Evolutionary conservation across 2,797 vertebrate genomes (phyloP).

Genomic region (Alauda arvensis): DNA sequence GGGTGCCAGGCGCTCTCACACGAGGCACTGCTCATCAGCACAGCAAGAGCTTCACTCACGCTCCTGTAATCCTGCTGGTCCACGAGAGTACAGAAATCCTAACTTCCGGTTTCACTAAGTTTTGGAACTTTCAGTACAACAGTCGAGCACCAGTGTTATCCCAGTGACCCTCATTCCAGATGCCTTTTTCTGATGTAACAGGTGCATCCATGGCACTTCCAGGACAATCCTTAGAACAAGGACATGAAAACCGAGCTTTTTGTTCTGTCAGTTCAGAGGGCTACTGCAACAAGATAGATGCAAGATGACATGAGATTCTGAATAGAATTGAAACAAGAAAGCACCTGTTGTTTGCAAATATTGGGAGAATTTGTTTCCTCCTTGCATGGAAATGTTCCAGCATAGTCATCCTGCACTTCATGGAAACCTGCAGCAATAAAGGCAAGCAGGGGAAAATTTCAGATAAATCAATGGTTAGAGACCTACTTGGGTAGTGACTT

Average conservation of each 20-base stretch:
- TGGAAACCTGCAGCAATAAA: neutral
- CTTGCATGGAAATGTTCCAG: neutral
- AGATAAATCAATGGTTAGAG: neutral
- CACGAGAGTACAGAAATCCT: neutral
- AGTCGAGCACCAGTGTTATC: rapidly evolving
- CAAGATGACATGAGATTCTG: neutral
- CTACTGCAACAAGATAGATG: neutral
- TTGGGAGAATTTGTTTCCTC: neutral
- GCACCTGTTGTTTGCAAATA: rapidly evolving
- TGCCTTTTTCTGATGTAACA: neutral
- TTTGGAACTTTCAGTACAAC: neutral
- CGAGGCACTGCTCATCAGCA: rapidly evolving
- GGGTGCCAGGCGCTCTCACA: rapidly evolving
- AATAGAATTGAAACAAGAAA: neutral
- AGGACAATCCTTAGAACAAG: neutral
- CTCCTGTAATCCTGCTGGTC: neutral
- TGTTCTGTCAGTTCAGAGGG: neutral
- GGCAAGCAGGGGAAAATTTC: neutral
- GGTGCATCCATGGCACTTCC: neutral
- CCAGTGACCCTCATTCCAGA: rapidly evolving
- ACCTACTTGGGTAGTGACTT: neutral
- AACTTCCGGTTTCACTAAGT: neutral
- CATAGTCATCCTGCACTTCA: neutral
- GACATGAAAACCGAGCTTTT: neutral
- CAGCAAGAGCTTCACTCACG: neutral